Percentiles rank a stretch among this genome's conserved stretches.
phyloP scores from a whole-genome alignment of 2,797 vertebrate species.

The Yasuhikotakia modesta region DNA sequence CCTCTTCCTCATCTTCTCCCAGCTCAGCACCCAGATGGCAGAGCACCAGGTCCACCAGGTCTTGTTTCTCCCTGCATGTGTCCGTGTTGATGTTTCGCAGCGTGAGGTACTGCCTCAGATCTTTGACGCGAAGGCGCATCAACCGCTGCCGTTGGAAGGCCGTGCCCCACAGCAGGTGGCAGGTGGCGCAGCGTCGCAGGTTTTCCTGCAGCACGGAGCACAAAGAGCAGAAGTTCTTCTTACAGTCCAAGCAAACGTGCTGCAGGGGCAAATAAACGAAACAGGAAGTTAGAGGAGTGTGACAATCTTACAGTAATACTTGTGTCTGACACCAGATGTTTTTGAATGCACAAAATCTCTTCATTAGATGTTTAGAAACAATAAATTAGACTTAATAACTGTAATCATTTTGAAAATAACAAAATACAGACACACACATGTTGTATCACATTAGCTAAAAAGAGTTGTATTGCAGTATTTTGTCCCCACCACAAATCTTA shows the following conservation, averaged over 20 bases:
- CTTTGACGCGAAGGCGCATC: conserved; percentile 92
- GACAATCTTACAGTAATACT: neutral
- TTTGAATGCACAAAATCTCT: no score
- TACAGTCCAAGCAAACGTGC: conserved; percentile 95
- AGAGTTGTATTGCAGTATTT: neutral
- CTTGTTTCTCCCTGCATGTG: conserved; percentile 94
- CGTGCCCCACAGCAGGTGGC: conserved; percentile 89
- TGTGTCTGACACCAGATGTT: no score
- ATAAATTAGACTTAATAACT: no score
- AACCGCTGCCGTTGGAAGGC: conserved; percentile 91
- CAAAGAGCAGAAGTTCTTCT: conserved; percentile 93
- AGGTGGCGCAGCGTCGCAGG: conserved; percentile 88
- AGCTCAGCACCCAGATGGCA: conserved; percentile 82
- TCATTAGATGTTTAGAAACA: no score
- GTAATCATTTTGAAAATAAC: no score
- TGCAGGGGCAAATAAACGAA: conserved; percentile 62
- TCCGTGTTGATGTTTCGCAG: conserved; percentile 93
- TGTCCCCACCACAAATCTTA: neutral
- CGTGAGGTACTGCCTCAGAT: conserved; percentile 92
- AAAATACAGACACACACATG: neutral
- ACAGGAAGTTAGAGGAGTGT: neutral
- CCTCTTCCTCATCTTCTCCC: conserved; percentile 64
- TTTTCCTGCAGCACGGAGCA: conserved; percentile 91
- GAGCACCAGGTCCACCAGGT: conserved; percentile 94
- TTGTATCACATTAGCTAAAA: neutral